These are phyloP conservation scores for Menidia menidia DNA, from an alignment of 2,797 vertebrate species.

Conservation along the genomic window DNA sequence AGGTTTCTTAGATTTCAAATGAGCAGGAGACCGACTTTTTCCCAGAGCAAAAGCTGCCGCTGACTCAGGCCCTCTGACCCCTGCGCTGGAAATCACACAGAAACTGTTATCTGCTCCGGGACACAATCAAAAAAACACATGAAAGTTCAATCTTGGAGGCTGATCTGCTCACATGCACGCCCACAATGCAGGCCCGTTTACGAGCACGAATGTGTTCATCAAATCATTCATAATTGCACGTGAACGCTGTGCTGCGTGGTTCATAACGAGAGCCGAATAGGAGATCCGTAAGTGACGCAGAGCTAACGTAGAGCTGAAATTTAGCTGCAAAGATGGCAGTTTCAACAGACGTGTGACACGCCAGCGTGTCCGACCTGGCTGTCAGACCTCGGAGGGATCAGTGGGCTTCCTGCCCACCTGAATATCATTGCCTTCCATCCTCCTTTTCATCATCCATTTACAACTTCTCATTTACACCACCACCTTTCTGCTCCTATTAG, in stretches of 20 bases:
- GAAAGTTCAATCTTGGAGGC: constrained; percentile 62
- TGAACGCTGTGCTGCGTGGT: constrained; percentile 71
- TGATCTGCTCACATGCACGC: constrained; percentile 43
- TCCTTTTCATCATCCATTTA: constrained; percentile 51
- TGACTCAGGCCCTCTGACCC: constrained; percentile 68
- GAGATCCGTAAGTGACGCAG: constrained; percentile 60
- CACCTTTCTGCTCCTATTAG: constrained; percentile 66
- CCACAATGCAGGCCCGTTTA: constrained; percentile 15
- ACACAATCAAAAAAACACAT: constrained; percentile 72
- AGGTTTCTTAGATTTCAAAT: constrained; percentile 58
- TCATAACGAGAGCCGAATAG: constrained; percentile 77
- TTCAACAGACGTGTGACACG: constrained; percentile 50
- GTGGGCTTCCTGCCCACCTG: constrained; percentile 61
- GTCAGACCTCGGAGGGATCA: constrained; percentile 52
- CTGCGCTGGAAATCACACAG: constrained; percentile 65
- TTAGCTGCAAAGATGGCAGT: constrained; percentile 38
- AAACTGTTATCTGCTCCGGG: constrained; percentile 66
- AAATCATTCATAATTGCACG: constrained; percentile 73
- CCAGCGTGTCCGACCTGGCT: constrained; percentile 52
- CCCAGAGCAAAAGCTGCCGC: constrained; percentile 59
- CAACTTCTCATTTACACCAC: constrained; percentile 58
- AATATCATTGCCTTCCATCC: constrained; percentile 35
- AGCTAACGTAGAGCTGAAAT: constrained; percentile 58
- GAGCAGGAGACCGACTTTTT: constrained; percentile 59
- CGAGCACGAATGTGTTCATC: constrained; percentile 48